Conservation (phyloP, 2,797 vertebrate genomes). For the Melanotaenia parkinsoni region DNA sequence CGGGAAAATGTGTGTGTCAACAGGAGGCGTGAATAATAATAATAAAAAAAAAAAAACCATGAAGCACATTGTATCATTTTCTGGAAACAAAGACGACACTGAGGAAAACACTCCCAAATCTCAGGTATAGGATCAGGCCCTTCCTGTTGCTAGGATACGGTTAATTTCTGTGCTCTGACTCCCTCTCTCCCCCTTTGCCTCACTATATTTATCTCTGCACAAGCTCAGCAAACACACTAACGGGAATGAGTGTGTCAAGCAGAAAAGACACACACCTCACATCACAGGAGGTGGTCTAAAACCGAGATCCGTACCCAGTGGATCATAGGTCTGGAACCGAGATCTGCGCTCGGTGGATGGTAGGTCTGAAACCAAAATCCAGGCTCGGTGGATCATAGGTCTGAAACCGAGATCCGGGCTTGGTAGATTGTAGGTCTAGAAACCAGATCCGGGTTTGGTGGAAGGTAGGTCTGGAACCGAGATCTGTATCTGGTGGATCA, state of each 20-base stretch:
- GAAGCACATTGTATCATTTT: conserved; percentile 43
- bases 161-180: conserved; percentile 57
- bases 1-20: too few species aligned
- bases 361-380: too few species aligned
- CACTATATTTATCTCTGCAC: conserved; percentile 46
- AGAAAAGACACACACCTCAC: conserved; percentile 38
- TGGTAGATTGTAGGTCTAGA: too few species aligned
- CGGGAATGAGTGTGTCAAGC: conserved; percentile 33
- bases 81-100: conserved; percentile 44
- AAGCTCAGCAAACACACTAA: conserved; percentile 17
- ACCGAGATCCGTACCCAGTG: too few species aligned
- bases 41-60: too few species aligned
- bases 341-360: too few species aligned
- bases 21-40: background rate
- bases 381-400: background rate
- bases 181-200: conserved; percentile 38
- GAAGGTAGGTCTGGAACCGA: too few species aligned
- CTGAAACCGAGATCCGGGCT: too few species aligned
- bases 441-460: too few species aligned
- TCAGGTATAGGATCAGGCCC: conserved; percentile 9
- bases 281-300: conserved; percentile 9
- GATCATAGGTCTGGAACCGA: too few species aligned
- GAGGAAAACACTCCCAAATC: background rate
- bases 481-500: too few species aligned
- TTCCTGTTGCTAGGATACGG: conserved; percentile 75